phyloP scores from a whole-genome alignment of 2,888 invertebrate genomes.

The Brachynemurus nebulosus region DNA sequence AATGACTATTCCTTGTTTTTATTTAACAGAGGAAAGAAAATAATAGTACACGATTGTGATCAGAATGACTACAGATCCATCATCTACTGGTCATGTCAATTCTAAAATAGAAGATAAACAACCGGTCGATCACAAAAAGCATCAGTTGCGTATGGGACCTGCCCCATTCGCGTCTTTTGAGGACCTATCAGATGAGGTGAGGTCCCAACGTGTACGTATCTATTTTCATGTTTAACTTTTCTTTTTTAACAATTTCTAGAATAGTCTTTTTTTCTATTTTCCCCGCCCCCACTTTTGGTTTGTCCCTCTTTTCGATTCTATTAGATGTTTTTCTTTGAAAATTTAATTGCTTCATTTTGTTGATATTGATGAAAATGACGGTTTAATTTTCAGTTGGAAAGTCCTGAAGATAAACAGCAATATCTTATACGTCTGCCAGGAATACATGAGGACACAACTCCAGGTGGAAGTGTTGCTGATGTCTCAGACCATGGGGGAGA shows the following conservation, averaged over 20 bases:
- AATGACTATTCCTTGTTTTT: no score
- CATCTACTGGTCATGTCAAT: neutral
- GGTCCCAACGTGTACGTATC: slow-evolving; percentile 43
- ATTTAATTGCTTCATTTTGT: neutral
- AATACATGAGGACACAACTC: slow-evolving; percentile 35
- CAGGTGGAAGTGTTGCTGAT: slow-evolving; percentile 8
- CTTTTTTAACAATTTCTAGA: no score
- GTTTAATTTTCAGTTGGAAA: slow-evolving; percentile 34
- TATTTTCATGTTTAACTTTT: slow-evolving; percentile 9
- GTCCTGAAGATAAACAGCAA: slow-evolving; percentile 36
- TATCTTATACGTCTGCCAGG: slow-evolving; percentile 38
- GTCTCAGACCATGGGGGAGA: slow-evolving; percentile 9
- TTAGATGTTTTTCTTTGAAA: no score
- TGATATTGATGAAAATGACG: neutral
- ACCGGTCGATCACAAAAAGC: neutral
- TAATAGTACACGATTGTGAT: neutral
- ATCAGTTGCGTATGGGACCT: slow-evolving; percentile 73
- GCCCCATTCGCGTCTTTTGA: slow-evolving; percentile 92
- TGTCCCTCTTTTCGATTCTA: no score
- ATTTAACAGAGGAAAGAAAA: no score
- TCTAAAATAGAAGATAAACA: neutral
- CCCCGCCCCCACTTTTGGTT: no score
- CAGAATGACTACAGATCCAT: slow-evolving; percentile 4
- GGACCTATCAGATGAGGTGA: slow-evolving; percentile 74
- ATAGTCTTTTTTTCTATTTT: no score